Base-by-base conservation (phyloP, 2,113 vertebrate genomes). In the Clarias magur region DNA sequence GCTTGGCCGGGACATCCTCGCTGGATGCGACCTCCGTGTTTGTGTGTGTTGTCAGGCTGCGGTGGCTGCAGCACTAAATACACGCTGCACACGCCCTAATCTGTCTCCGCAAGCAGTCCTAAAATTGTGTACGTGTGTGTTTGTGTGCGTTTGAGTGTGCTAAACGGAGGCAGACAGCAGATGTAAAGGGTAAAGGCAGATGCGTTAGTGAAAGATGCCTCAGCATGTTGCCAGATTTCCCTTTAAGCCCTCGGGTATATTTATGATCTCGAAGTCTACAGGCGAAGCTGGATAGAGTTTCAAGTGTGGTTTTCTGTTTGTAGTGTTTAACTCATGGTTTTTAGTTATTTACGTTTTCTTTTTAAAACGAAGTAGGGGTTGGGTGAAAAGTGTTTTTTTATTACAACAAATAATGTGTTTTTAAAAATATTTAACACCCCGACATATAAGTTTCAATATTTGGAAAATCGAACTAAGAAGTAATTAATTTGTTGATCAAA, bases 161-260 rank as follows among this genome's bases (percentile, higher is more conserved):
- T 67, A 34, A 72, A 72, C 53, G 67, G 53, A 57, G 82, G 82
- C 82, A 84, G 82, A 70, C 82, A 63, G 85, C 84, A 90, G 89
- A 63, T 21, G 75, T 78, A 87, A 87, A 15, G 30, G 75, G 72
- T 85, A 70, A 76, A 54, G 63, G 86, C 86, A 90, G 84, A 90
- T 90, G 89, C 63, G 79, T 59, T 54, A 80, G 38, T 83, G 87
- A 89, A 73, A 86, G 90, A 89, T 80, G 78, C 85, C 90, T 88
- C 89, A 86, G 89, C 86, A 82, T 79, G 90, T 85, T 90, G 85
- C 67, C 88, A 91, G 88, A 85, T 88, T 79, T 90, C 88, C 30
- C 70, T 88, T 84, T 87, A 84, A 85, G 81, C 86, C 76, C 62
- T 78, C 63, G 80, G 68, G 85, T 85, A 3, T 84, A 70, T 75